phyloP scores from a whole-genome alignment of 2,888 invertebrate genomes.

The Clistopyga incitator region DNA sequence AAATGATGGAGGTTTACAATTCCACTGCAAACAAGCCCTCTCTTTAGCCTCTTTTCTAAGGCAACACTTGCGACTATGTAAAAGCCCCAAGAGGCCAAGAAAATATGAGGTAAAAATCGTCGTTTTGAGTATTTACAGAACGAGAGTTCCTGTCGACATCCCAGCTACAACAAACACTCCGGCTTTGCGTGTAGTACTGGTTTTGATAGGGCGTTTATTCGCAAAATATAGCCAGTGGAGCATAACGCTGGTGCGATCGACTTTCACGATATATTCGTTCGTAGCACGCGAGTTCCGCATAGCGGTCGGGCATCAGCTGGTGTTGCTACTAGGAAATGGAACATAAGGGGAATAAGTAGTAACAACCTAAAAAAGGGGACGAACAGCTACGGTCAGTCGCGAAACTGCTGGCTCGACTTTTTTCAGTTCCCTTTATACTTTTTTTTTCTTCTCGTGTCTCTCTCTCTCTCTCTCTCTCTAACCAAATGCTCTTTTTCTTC shows the following conservation, averaged over 20 bases:
- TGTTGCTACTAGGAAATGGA: conserved; percentile 23
- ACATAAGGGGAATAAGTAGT: conserved; percentile 13
- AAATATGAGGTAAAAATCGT: conserved; percentile 7
- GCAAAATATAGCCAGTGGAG: conserved; percentile 12
- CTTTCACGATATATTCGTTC: conserved; percentile 28
- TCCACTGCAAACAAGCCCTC: background rate
- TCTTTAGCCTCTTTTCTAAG: too few relatives aligned
- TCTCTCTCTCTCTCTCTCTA: background rate
- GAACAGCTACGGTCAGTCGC: background rate
- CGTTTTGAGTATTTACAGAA: background rate
- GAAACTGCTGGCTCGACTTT: conserved; percentile 32
- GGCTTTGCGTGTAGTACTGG: background rate
- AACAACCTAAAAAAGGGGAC: background rate
- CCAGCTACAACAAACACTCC: background rate
- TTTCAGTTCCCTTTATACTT: background rate
- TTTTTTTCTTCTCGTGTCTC: background rate
- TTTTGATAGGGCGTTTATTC: conserved; percentile 25
- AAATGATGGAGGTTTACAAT: too few relatives aligned
- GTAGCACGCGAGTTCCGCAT: conserved; percentile 41
- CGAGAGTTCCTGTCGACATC: background rate
- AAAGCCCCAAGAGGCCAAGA: background rate
- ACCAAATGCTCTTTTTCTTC: background rate
- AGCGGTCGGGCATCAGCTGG: conserved; percentile 39
- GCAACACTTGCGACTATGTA: background rate
- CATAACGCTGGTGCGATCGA: conserved; percentile 24